Evolutionary conservation across 2,888 invertebrate species (phyloP).

Genomic region (Tenthredo scrophulariae): DNA sequence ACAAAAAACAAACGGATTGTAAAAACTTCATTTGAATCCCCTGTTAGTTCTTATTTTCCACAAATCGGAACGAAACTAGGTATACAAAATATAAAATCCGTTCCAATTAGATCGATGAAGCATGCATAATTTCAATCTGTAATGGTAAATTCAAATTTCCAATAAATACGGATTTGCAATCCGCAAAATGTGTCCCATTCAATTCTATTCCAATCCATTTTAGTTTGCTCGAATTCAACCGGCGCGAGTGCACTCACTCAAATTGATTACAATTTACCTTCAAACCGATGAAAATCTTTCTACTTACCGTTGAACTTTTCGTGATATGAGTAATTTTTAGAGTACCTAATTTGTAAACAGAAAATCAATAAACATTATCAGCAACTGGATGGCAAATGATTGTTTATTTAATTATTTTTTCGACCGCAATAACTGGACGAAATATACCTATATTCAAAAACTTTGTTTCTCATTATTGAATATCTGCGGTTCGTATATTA

Average conservation of each 20-base stretch:
- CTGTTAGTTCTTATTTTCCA: neutral
- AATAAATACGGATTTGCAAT: neutral
- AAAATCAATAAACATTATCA: neutral
- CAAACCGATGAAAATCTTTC: neutral
- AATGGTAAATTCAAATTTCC: neutral
- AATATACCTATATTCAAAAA: neutral
- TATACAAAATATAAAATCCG: neutral
- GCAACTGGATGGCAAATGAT: neutral
- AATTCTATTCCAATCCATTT: neutral
- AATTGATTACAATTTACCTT: neutral
- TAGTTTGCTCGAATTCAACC: neutral
- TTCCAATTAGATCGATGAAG: neutral
- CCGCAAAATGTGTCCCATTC: neutral
- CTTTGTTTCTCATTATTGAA: neutral
- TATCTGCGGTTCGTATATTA: conserved; percentile 20
- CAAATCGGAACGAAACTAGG: neutral
- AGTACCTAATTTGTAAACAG: neutral
- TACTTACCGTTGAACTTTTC: neutral
- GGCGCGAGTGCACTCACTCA: neutral
- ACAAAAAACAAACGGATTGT: neutral
- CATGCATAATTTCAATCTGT: neutral
- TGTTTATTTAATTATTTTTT: neutral
- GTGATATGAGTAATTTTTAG: neutral
- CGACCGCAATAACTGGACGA: neutral
- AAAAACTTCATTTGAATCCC: neutral